A percentile compares a stretch with the other conserved stretches of the same genome.
phyloP scores from a whole-genome alignment of 2,888 invertebrate species.

The Cordilura impudica region DNA sequence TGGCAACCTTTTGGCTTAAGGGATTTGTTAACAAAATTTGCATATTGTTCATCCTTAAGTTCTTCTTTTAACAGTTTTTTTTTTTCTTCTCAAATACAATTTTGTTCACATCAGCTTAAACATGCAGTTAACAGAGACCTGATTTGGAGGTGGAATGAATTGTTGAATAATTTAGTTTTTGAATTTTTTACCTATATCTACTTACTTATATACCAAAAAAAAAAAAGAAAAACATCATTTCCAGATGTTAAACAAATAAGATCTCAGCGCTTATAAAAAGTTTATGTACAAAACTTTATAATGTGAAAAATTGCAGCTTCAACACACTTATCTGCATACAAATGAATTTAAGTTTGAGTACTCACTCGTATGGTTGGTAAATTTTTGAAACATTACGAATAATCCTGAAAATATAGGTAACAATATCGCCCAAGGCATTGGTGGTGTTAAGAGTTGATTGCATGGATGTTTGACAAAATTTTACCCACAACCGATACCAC shows the following conservation, averaged over 20 bases:
- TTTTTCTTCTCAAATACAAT: conserved; percentile 5
- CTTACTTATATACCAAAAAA: background rate
- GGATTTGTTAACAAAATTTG: conserved; percentile 36
- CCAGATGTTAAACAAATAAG: conserved; percentile 60
- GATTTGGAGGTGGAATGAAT: conserved; percentile 24
- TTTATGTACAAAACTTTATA: background rate
- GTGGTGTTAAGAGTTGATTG: background rate
- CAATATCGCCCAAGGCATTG: conserved; percentile 48
- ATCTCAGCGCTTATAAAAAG: conserved; percentile 28
- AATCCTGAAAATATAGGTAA: conserved; percentile 50
- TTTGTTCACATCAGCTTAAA: conserved; percentile 36
- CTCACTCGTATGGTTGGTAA: background rate
- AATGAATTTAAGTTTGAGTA: background rate
- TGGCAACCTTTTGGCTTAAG: conserved; percentile 4
- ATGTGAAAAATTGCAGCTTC: conserved; percentile 45
- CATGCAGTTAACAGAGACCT: conserved; percentile 30
- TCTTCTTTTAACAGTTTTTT: background rate
- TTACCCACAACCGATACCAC: conserved; percentile 4
- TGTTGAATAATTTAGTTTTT: conserved; percentile 44
- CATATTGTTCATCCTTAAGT: conserved; percentile 23
- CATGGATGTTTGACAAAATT: conserved; percentile 48
- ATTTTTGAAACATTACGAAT: conserved; percentile 20
- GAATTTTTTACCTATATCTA: conserved; percentile 11
- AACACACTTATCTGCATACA: conserved; percentile 32
- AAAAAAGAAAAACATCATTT: conserved; percentile 34